A percentile compares a stretch with the other conserved stretches of the same genome.
phyloP scores from a whole-genome alignment of 2,888 invertebrate genomes.

The Cosmia trapezina region DNA sequence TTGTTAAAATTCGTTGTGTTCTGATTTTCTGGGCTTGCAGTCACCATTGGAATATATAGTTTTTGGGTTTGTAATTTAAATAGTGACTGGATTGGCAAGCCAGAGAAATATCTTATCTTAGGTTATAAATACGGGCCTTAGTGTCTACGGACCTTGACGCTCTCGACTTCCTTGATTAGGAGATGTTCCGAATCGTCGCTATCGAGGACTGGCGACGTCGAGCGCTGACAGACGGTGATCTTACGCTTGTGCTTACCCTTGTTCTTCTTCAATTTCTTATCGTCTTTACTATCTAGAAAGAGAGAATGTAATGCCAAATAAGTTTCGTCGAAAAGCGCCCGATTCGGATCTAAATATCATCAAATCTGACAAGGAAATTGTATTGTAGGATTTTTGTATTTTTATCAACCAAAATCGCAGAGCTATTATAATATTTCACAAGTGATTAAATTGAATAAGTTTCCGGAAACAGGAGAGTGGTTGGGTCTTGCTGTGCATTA shows the following conservation, averaged over 20 bases:
- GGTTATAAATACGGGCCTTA: background rate
- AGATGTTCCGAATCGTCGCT: constrained; percentile 86
- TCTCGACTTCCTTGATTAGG: constrained; percentile 84
- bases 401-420: background rate
- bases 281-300: constrained; percentile 75
- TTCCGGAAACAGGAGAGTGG: too few species aligned
- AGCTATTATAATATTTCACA: background rate
- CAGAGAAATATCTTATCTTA: background rate
- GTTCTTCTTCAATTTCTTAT: constrained; percentile 81
- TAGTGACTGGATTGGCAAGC: background rate
- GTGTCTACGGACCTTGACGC: constrained; percentile 78
- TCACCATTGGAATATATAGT: background rate
- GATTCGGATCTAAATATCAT: too few species aligned
- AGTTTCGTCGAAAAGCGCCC: background rate
- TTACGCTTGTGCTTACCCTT: constrained; percentile 82
- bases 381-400: background rate
- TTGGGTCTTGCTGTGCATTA: too few species aligned
- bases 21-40: background rate
- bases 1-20: background rate
- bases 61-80: background rate
- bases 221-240: constrained; percentile 63
- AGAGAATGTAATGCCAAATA: constrained; percentile 13
- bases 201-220: constrained; percentile 75
- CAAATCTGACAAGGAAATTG: too few species aligned
- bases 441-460: background rate